Percentiles rank a stretch among this genome's conserved stretches.
These are phyloP conservation scores for Montifringilla adamsi DNA, from an alignment of 2,113 vertebrate species.

Conservation along the genomic window DNA sequence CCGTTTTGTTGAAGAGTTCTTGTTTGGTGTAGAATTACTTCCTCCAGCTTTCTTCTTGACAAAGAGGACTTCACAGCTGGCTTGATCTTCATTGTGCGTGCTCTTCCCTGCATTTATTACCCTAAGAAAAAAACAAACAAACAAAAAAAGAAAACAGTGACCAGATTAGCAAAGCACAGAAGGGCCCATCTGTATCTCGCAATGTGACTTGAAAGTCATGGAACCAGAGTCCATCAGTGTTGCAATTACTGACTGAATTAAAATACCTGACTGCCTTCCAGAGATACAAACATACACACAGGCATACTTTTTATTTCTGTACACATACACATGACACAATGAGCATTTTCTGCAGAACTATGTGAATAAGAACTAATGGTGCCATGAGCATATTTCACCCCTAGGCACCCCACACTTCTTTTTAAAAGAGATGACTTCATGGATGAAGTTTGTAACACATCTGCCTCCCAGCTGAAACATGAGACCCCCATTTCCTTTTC, in stretches of 20 bases:
- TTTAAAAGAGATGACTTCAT: background rate
- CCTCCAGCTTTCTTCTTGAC: constrained; percentile 83
- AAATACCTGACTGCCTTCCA: background rate
- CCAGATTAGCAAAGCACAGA: background rate
- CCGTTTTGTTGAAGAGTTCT: constrained; percentile 78
- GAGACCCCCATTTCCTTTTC: background rate
- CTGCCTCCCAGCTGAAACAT: background rate
- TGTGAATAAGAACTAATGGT: background rate
- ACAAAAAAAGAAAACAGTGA: background rate
- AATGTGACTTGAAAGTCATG: rapidly evolving
- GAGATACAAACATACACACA: background rate
- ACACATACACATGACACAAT: background rate
- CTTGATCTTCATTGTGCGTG: constrained; percentile 95
- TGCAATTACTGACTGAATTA: background rate
- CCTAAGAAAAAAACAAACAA: constrained; percentile 60
- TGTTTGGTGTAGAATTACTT: constrained; percentile 78
- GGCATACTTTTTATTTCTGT: background rate
- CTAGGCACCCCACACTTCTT: background rate
- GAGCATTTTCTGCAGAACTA: background rate
- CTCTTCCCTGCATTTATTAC: constrained; percentile 98
- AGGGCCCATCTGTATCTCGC: background rate
- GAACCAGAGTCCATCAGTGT: background rate
- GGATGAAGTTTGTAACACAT: background rate
- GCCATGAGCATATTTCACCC: background rate
- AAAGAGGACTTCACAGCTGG: constrained; percentile 90